Percentiles rank a stretch among this genome's conserved stretches.
Evolutionary conservation across 92 coral and sea anemone species (phyloP).

Genomic region (Meandrina meandrites): DNA sequence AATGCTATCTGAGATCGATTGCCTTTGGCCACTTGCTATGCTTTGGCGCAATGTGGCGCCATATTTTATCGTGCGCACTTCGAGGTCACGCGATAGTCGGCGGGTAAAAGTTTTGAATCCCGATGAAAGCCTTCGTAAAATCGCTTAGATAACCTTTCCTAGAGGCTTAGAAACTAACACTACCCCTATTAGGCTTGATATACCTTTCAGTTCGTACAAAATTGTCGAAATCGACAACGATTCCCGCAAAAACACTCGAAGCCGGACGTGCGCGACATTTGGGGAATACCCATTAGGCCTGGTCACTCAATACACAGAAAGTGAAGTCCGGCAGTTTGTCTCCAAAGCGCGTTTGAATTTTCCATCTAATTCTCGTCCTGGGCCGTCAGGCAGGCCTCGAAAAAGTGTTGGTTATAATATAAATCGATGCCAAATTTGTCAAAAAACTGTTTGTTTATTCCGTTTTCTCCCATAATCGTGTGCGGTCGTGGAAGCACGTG

Average conservation of each 20-base stretch:
- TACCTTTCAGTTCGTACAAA: not conserved
- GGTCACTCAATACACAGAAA: constrained; percentile 29
- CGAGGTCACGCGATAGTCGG: not conserved
- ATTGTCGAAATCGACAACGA: not conserved
- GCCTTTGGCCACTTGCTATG: too few species aligned
- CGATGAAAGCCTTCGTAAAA: not conserved
- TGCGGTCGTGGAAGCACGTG: constrained; percentile 74
- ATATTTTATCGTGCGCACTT: not conserved
- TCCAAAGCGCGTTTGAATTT: not conserved
- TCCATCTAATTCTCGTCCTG: not conserved
- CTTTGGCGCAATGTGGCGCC: not conserved
- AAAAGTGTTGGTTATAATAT: not conserved
- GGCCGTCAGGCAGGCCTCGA: not conserved
- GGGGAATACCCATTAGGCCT: constrained; percentile 58
- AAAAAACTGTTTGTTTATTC: constrained; percentile 30
- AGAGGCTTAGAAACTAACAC: not conserved
- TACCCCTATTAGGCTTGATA: not conserved
- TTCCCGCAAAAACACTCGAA: not conserved
- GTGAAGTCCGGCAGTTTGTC: not conserved
- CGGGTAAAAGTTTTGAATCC: not conserved
- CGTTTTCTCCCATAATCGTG: constrained; percentile 58
- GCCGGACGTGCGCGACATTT: not conserved
- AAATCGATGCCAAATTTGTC: not conserved
- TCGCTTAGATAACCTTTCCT: not conserved
- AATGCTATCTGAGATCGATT: not conserved